Conservation (phyloP, 2,113 vertebrate species). For the Takifugu bimaculatus region DNA sequence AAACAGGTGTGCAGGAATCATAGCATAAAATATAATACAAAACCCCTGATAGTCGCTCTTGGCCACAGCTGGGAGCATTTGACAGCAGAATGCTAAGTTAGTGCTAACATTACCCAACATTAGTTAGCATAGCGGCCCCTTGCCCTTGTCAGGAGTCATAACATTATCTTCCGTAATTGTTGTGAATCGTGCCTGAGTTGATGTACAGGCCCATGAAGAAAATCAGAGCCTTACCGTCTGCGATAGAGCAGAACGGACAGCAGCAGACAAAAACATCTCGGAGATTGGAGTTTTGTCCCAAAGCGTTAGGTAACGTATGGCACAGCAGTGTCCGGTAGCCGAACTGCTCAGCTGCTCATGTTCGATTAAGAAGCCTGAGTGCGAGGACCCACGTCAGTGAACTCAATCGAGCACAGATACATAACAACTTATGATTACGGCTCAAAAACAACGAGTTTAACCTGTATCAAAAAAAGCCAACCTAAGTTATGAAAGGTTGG, state of each 20-base stretch:
- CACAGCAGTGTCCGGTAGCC: slow-evolving; percentile 40
- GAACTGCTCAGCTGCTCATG: slow-evolving; percentile 20
- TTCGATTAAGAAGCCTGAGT: slow-evolving; percentile 61
- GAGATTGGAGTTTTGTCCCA: slow-evolving; percentile 31
- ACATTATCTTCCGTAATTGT: background rate
- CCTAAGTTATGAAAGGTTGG: background rate
- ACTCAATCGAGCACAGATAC: slow-evolving; percentile 62
- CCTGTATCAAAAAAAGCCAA: background rate
- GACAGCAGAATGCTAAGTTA: slow-evolving; percentile 21
- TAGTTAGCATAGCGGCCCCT: slow-evolving; percentile 41
- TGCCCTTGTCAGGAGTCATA: slow-evolving; percentile 74
- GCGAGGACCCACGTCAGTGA: background rate
- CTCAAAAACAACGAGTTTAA: no score
- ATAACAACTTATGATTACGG: no score
- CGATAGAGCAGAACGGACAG: slow-evolving; percentile 65
- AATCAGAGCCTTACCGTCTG: slow-evolving; percentile 59
- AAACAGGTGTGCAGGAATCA: no score
- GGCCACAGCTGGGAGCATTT: slow-evolving; percentile 6
- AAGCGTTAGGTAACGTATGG: slow-evolving; percentile 24
- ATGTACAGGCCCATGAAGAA: background rate
- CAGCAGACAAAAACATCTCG: slow-evolving; percentile 69
- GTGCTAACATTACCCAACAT: slow-evolving; percentile 35
- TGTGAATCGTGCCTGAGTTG: fast-evolving
- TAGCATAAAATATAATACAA: no score
- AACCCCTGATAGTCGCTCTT: background rate